These are phyloP conservation scores for Caenorhabditis afra DNA, from an alignment of 2,888 invertebrate species.

Conservation along the genomic window DNA sequence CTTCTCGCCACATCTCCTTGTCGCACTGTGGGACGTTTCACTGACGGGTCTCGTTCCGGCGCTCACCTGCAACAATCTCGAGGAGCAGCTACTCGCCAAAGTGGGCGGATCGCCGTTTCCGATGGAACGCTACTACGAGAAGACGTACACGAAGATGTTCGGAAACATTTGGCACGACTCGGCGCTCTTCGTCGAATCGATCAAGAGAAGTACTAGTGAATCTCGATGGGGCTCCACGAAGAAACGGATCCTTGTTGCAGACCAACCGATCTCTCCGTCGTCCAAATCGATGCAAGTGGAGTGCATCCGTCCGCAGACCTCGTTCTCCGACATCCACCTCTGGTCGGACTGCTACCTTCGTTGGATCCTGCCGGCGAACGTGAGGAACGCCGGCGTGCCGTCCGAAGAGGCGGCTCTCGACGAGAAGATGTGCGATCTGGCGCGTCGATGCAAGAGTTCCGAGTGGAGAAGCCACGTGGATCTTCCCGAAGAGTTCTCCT, in stretches of 20 bases:
- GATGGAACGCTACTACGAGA: slow-evolving; percentile 54
- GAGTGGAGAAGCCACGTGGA: slow-evolving; percentile 46
- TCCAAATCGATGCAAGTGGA: slow-evolving; percentile 42
- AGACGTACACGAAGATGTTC: slow-evolving; percentile 59
- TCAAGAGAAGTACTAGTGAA: slow-evolving; percentile 28
- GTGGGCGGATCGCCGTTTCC: slow-evolving; percentile 64
- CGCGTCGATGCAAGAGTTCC: slow-evolving; percentile 15
- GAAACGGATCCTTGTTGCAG: slow-evolving; percentile 1
- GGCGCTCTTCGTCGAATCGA: slow-evolving; percentile 43
- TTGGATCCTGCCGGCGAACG: slow-evolving; percentile 62
- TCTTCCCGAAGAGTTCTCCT: slow-evolving; percentile 43
- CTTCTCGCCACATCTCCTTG: slow-evolving; percentile 93
- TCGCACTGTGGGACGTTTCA: slow-evolving; percentile 92
- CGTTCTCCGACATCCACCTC: slow-evolving; percentile 55
- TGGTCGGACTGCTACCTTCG: slow-evolving; percentile 70
- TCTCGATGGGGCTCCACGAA: neutral
- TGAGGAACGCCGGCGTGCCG: slow-evolving; percentile 20
- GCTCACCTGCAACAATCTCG: slow-evolving; percentile 83
- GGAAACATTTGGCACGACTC: slow-evolving; percentile 63
- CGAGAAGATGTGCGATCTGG: slow-evolving; percentile 46
- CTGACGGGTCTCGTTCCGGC: slow-evolving; percentile 93
- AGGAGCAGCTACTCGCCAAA: slow-evolving; percentile 53
- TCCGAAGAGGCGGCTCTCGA: slow-evolving; percentile 37
- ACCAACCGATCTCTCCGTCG: slow-evolving; percentile 25
- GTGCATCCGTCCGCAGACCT: slow-evolving; percentile 64